Base-by-base conservation (phyloP, 2,888 invertebrate species). In the Masnerella sp. region DNA sequence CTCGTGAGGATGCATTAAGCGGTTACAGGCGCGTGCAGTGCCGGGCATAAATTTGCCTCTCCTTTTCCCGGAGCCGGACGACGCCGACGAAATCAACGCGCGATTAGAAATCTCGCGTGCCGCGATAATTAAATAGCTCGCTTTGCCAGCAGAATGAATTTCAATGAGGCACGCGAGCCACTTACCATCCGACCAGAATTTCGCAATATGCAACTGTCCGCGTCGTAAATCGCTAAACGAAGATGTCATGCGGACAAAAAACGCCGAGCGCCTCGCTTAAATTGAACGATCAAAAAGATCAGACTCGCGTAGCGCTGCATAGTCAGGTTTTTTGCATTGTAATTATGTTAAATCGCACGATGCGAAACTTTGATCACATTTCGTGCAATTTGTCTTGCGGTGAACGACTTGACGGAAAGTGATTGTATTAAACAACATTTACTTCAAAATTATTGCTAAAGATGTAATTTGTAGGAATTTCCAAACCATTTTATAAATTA, bases 91-190 rank as follows among this genome's bases (percentile, higher is more conserved):
- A 73, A 73, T 68, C 61, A 62, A 43, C 58, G 52, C 43, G 58
- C 67, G 73, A 73, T 73, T 73, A 73, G 73, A 68, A 73, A 67
- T 73, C 73, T 73, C 62, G 73, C 73, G 73, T 73, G 67, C 73
- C 45, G 9, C 28, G 73, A 68, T 67, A 73, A 73, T 73, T 73
- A 73, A 73, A 73, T 73, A 73, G 67, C 62, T 56, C 56, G 61
- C 56, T 72, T 64, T 71, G 62, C 61, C 49, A 51, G 62, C 64
- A 54, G 73, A 71, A 73, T 73, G 73, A 73, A 73, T 73, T 62
- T 73, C 73, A 62, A 68, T 62, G 73, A 68, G 62, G 58, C 68
- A 73, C 73, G 68, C 68, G 65, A 72, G 45, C 65, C 71, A 65
- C 65, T 72, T 65, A 52, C 43, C 47, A 65, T 49, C 52, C 34